phyloP scores from a whole-genome alignment of 2,113 vertebrate species.

The Athene noctua region DNA sequence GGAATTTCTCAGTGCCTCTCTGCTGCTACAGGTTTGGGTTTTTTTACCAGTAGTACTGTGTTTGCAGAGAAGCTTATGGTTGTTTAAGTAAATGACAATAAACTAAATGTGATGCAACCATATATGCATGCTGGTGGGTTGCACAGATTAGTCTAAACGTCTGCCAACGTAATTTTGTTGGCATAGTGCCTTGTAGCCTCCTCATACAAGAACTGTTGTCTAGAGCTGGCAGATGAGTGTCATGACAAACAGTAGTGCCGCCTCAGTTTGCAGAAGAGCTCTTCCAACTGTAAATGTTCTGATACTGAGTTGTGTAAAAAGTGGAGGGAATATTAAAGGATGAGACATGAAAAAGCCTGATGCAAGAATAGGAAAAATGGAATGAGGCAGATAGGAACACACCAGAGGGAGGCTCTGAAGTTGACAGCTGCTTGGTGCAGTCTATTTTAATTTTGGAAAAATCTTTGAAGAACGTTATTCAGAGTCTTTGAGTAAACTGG shows the following conservation, averaged over 20 bases:
- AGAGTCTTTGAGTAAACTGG: background rate
- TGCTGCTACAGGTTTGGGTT: background rate
- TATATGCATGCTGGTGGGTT: background rate
- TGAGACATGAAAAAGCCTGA: background rate
- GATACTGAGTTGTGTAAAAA: background rate
- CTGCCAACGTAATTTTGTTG: background rate
- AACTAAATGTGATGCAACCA: background rate
- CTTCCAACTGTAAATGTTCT: background rate
- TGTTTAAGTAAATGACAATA: background rate
- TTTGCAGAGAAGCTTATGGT: background rate
- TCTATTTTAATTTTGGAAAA: background rate
- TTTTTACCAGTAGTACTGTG: background rate
- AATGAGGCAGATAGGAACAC: background rate
- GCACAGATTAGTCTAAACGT: background rate
- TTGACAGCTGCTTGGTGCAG: background rate
- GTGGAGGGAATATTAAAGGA: background rate
- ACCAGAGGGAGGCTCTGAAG: background rate
- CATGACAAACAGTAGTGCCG: background rate
- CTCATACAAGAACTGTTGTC: background rate
- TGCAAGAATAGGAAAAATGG: background rate
- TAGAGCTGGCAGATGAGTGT: conserved; percentile 14
- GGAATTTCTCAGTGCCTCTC: background rate
- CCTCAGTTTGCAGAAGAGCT: background rate
- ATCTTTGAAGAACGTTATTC: background rate
- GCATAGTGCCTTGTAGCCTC: background rate